phyloP scores from a whole-genome alignment of 2,797 vertebrate species.

The Chrosomus eos region DNA sequence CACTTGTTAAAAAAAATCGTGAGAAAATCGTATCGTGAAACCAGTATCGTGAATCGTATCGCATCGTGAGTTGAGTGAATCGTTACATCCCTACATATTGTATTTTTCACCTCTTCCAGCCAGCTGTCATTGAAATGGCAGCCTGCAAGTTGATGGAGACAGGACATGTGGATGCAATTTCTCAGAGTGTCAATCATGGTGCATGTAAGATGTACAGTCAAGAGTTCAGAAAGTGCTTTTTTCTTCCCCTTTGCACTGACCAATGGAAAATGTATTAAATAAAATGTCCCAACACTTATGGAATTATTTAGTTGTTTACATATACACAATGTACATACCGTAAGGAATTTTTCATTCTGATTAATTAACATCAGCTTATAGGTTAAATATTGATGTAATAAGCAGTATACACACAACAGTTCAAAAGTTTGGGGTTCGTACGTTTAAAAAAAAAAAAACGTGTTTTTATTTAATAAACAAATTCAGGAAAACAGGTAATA shows the following conservation, averaged over 20 bases:
- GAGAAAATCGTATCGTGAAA: too few relatives aligned
- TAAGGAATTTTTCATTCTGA: not conserved
- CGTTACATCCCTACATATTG: too few relatives aligned
- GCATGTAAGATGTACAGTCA: not conserved
- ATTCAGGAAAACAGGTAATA: too few relatives aligned
- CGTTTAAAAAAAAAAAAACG: too few relatives aligned
- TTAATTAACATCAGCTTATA: not conserved
- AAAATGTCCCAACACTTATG: too few relatives aligned
- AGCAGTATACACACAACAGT: not conserved
- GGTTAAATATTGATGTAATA: too few relatives aligned
- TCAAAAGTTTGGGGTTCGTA: not conserved
- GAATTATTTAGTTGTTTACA: not conserved
- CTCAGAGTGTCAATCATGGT: conserved; percentile 3
- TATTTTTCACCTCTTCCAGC: conserved; percentile 9
- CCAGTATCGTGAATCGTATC: too few relatives aligned
- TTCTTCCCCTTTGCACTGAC: not conserved
- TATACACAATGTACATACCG: not conserved
- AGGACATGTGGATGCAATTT: conserved; percentile 17
- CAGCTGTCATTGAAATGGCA: conserved; percentile 27
- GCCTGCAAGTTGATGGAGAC: conserved; percentile 23
- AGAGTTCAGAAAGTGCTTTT: not conserved
- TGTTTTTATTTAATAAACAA: too few relatives aligned
- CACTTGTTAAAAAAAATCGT: too few relatives aligned
- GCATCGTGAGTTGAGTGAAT: too few relatives aligned
- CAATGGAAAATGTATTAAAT: not conserved